Evolutionary conservation across 35 echinoderm and acorn worm genomes (phyloP).

Genomic region (Heliocidaris erythrogramma): DNA sequence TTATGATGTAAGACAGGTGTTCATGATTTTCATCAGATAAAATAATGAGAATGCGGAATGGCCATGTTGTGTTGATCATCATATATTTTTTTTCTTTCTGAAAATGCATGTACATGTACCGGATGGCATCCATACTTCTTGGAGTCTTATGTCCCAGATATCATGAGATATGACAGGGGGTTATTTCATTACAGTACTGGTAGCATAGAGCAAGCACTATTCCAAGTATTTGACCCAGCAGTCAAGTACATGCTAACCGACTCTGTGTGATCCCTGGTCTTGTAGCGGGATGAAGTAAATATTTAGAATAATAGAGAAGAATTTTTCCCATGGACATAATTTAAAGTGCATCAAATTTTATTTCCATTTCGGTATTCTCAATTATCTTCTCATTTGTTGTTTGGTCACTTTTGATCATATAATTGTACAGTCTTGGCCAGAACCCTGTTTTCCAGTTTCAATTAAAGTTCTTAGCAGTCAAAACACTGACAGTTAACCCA

Average conservation of each 20-base stretch:
- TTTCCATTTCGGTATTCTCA: background rate
- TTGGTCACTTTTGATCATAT: background rate
- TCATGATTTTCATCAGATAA: too few species aligned
- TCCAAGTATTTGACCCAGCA: constrained; percentile 32
- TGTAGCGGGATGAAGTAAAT: background rate
- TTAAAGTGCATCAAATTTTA: background rate
- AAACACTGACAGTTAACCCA: too few species aligned
- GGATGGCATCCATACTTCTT: background rate
- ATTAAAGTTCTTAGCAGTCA: too few species aligned
- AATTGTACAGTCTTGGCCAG: background rate
- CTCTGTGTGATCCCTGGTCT: constrained; percentile 29
- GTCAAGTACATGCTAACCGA: constrained; percentile 34
- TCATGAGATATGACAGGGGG: background rate
- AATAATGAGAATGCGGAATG: too few species aligned
- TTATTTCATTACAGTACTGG: background rate
- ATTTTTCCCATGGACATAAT: constrained; percentile 48
- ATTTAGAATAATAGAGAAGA: constrained; percentile 14
- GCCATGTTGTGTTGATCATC: background rate
- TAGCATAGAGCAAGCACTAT: constrained; percentile 31
- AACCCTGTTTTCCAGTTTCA: background rate
- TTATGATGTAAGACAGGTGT: too few species aligned
- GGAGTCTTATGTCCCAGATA: background rate
- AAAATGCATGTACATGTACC: background rate
- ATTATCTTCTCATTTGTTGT: background rate
- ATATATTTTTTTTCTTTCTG: background rate